Evolutionary conservation across 2,113 vertebrate species (phyloP), one percentile per base, ranked within the genome.

Genomic region (Noturus placidus): DNA sequence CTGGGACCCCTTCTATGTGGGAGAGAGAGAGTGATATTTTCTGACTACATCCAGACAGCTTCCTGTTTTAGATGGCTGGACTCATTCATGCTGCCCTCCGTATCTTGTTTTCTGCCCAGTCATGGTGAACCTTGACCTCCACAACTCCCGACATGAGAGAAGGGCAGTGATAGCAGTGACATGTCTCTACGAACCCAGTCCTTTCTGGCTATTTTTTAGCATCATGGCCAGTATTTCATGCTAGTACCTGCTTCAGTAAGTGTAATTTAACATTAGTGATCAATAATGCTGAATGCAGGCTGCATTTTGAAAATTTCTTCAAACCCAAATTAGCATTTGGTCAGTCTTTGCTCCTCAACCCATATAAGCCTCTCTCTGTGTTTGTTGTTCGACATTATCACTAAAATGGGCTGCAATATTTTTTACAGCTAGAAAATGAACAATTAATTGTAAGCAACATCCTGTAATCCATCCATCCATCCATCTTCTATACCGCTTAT

Each of bases 31-130:
- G 10, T 25, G 3, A 83, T 87, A 78, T 84, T 84, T 86, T 69
- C 65, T 42, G 69, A 59, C 65, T 56, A 70, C 33, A 74, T 42
- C 59, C 63, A 56, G 46, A 19, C 65, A 76, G 35, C 22, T 85
- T 85, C 65, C 74, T 84, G 84, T 74, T 87, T 87, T 56, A 81
- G 54, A 35, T 67, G 63, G 72, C 13, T 82, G 80, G 63, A 87
- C 69, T 80, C 86, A 87, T 54, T 80, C 86, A 46, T 50, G 46
- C 11, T 70, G 42, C 61, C n/a, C n/a, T 79, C 35, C 6, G 2
- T 35, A 30, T 78, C 81, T 79, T 15, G 10, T 20, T 59, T 89
- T 65, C 70, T 87, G 74, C 88, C 70, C 33, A 87, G 82, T 74
- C 82, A 87, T 56, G 42, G 46, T 15, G 30, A 72, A 54, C 86